Evolutionary conservation across 2,113 vertebrate species (phyloP).

Genomic region (Maccullochella peelii): DNA sequence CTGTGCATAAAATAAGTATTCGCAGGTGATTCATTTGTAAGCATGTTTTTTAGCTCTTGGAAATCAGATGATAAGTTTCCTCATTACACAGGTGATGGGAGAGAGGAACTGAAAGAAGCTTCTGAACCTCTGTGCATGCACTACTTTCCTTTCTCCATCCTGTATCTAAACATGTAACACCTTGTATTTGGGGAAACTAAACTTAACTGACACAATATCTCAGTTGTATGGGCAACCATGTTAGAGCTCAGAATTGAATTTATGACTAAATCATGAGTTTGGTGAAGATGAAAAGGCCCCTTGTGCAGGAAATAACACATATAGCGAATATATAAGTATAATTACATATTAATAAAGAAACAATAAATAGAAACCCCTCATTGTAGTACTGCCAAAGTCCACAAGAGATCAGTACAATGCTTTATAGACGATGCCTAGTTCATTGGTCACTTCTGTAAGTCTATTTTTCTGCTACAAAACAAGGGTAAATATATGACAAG

Average conservation of each 20-base stretch:
- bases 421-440: neutral
- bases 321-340: neutral
- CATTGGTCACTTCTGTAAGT: rapidly evolving
- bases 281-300: neutral
- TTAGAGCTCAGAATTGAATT: neutral
- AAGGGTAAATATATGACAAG: rapidly evolving
- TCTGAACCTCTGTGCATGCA: neutral
- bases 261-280: neutral
- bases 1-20: slow-evolving; percentile 1
- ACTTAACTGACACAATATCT: neutral
- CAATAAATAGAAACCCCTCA: neutral
- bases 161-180: neutral
- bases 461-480: neutral
- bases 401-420: slow-evolving; percentile 50
- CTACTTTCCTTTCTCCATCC: neutral
- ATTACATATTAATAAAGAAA: neutral
- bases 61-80: neutral
- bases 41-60: neutral
- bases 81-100: neutral
- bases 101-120: slow-evolving; percentile 1
- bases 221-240: neutral
- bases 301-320: neutral
- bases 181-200: neutral
- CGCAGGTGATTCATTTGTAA: slow-evolving; percentile 1
- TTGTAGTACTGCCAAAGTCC: slow-evolving; percentile 41